Percentiles rank a stretch among this genome's conserved stretches.
Evolutionary conservation across 1,140 invertebrate species (phyloP).

Genomic region (Macrotrachela quadricornifera): DNA sequence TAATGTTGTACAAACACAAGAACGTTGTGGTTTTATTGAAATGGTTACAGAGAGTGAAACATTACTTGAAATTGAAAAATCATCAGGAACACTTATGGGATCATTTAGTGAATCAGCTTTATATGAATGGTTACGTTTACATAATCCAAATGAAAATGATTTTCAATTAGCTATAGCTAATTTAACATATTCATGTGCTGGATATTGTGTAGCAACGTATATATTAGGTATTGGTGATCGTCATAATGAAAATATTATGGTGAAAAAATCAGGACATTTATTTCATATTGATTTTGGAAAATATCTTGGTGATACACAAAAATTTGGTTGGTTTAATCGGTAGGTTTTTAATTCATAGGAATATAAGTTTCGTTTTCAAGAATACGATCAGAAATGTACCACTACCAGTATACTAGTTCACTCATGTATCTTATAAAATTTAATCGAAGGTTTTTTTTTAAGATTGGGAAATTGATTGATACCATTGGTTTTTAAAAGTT

Average conservation of each 20-base stretch:
- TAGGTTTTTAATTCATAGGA: constrained; percentile 17
- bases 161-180: too few relatives aligned
- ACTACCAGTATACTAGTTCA: not conserved
- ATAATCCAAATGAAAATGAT: constrained; percentile 34
- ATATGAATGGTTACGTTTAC: constrained; percentile 70
- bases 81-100: constrained; percentile 61
- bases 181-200: constrained; percentile 60
- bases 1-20: constrained; percentile 68
- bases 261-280: constrained; percentile 94
- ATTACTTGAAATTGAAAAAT: constrained; percentile 64
- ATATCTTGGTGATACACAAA: constrained; percentile 90
- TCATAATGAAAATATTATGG: constrained; percentile 99
- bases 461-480: too few relatives aligned
- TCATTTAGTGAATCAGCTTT: constrained; percentile 91
- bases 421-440: not conserved
- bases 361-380: not conserved
- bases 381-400: not conserved
- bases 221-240: constrained; percentile 91
- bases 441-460: not conserved
- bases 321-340: constrained; percentile 93
- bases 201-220: constrained; percentile 93
- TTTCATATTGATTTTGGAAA: constrained; percentile 99
- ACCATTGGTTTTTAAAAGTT: too few relatives aligned
- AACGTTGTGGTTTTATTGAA: constrained; percentile 81
- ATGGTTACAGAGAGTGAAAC: constrained; percentile 90